phyloP scores from a whole-genome alignment of 2,888 invertebrate species.

The Pristionchus maxplancki region DNA sequence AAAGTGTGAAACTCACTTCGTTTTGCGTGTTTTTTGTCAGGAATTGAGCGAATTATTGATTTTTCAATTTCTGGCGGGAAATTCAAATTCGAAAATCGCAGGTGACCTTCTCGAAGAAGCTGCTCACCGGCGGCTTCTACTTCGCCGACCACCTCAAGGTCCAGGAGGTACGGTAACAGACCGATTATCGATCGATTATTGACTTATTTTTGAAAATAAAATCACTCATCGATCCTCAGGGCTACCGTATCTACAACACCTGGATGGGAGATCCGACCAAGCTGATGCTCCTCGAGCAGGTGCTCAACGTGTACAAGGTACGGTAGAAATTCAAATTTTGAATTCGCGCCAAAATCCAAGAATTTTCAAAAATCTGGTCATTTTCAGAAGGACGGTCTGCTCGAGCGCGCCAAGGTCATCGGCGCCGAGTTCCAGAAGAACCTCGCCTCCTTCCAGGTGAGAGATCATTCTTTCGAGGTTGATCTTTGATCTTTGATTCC shows the following conservation, averaged over 20 bases:
- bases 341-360: neutral
- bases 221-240: constrained; percentile 69
- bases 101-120: constrained; percentile 97
- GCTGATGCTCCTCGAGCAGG: constrained; percentile 88
- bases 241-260: constrained; percentile 95
- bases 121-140: constrained; percentile 95
- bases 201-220: neutral
- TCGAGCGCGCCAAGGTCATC: constrained; percentile 85
- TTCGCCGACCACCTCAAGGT: constrained; percentile 86
- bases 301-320: constrained; percentile 83
- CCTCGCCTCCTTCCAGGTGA: constrained; percentile 80
- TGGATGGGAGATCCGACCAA: constrained; percentile 99
- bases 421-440: constrained; percentile 82
- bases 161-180: constrained; percentile 76
- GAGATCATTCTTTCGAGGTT: neutral
- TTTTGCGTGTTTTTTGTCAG: neutral
- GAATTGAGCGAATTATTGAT: neutral
- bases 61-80: neutral
- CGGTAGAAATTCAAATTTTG: neutral
- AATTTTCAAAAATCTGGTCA: neutral
- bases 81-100: neutral
- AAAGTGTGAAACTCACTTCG: neutral
- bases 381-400: constrained; percentile 83
- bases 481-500: neutral
- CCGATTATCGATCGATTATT: neutral